These are phyloP conservation scores for Mongoloraphidia duomilia DNA, from an alignment of 2,888 invertebrate species.

Conservation along the genomic window DNA sequence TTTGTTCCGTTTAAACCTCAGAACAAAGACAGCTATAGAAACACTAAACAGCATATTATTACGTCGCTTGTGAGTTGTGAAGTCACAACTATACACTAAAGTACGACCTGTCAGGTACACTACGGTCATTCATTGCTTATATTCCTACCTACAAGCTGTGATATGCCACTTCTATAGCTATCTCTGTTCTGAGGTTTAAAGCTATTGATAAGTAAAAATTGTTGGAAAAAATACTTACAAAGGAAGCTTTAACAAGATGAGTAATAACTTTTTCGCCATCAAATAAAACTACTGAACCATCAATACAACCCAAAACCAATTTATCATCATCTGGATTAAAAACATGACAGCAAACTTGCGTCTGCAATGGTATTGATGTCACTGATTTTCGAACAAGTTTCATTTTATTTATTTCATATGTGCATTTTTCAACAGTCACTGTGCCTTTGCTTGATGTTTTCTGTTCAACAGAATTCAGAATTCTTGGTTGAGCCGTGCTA, in stretches of 20 bases:
- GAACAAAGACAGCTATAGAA: too few relatives aligned
- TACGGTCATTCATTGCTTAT: too few relatives aligned
- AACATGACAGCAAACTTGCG: constrained; percentile 49
- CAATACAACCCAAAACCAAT: constrained; percentile 68
- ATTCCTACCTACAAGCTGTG: too few relatives aligned
- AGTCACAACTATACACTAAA: too few relatives aligned
- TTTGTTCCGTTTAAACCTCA: too few relatives aligned
- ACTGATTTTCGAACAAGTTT: constrained; percentile 48
- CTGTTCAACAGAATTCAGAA: constrained; percentile 70
- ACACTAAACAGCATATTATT: too few relatives aligned
- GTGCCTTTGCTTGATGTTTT: constrained; percentile 55
- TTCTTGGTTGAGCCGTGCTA: constrained; percentile 52
- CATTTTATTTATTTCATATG: constrained; percentile 42
- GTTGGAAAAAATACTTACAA: constrained; percentile 42
- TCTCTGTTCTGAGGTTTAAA: too few relatives aligned
- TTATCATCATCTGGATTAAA: constrained; percentile 60
- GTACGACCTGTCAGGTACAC: too few relatives aligned
- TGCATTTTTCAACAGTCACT: constrained; percentile 56
- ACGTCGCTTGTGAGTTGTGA: too few relatives aligned
- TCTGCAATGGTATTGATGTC: constrained; percentile 54
- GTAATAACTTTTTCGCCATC: constrained; percentile 63
- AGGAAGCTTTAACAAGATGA: constrained; percentile 59
- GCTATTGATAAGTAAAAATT: not conserved
- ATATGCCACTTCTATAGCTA: too few relatives aligned
- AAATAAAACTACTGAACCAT: constrained; percentile 67